A percentile compares a stretch with the other conserved stretches of the same genome.
These are phyloP conservation scores for Threskiornis aethiopicus DNA, from an alignment of 2,797 vertebrate species.

Conservation along the genomic window DNA sequence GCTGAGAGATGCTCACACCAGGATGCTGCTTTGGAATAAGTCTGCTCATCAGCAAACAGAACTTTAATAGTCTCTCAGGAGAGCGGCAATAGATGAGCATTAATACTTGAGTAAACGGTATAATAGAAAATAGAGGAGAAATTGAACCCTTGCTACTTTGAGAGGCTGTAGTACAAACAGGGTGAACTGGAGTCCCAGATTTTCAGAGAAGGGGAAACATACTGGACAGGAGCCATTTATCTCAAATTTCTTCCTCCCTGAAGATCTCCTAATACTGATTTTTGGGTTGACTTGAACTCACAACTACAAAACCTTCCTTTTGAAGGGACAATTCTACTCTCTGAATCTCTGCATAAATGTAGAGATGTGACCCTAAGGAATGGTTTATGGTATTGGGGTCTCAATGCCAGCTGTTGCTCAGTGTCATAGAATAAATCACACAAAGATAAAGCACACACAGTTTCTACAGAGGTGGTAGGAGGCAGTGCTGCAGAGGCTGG, in stretches of 20 bases:
- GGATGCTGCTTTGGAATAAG: background rate
- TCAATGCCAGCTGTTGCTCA: background rate
- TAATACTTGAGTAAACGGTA: background rate
- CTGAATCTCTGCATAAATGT: background rate
- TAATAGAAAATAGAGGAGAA: background rate
- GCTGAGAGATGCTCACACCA: background rate
- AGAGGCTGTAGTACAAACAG: background rate
- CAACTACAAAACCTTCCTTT: background rate
- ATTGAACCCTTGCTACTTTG: background rate
- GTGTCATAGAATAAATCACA: background rate
- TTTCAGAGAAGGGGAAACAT: background rate
- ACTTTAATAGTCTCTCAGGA: background rate
- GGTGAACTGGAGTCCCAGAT: background rate
- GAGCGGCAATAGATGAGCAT: background rate
- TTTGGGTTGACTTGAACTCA: background rate
- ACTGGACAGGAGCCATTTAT: background rate
- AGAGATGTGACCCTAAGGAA: background rate
- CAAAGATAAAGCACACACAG: background rate
- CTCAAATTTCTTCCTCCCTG: background rate
- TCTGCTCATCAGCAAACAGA: background rate
- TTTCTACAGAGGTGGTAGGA: background rate
- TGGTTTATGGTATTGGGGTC: background rate
- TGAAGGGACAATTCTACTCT: background rate
- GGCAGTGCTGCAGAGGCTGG: background rate
- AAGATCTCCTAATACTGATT: background rate